phyloP scores from a whole-genome alignment of 2,888 invertebrate species.

The Drosophila flavopinicola region DNA sequence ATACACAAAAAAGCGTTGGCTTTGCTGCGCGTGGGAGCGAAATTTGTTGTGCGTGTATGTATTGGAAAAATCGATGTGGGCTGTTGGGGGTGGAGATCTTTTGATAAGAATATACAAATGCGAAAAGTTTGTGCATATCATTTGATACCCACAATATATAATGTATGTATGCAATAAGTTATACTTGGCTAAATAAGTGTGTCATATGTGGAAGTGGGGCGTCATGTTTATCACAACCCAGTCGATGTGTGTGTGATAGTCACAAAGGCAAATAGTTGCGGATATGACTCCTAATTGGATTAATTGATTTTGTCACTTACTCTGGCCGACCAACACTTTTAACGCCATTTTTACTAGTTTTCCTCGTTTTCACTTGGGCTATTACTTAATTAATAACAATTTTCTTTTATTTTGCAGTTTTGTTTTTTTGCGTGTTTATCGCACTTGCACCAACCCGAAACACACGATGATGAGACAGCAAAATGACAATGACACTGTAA shows the following conservation, averaged over 20 bases:
- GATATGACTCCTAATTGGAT: slow-evolving; percentile 18
- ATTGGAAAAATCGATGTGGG: slow-evolving; percentile 51
- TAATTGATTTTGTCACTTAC: slow-evolving; percentile 86
- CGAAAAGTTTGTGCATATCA: slow-evolving; percentile 17
- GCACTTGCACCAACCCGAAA: slow-evolving; percentile 37
- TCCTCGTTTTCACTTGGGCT: slow-evolving; percentile 20
- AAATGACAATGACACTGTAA: slow-evolving; percentile 27
- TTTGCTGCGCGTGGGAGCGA: slow-evolving; percentile 26
- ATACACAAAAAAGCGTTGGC: too few relatives aligned
- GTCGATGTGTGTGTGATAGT: slow-evolving; percentile 39
- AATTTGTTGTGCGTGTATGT: slow-evolving; percentile 14
- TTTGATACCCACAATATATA: slow-evolving; percentile 1
- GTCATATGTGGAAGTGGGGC: slow-evolving; percentile 31
- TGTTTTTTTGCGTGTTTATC: slow-evolving; percentile 17
- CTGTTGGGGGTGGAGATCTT: slow-evolving; percentile 12
- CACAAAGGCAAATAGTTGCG: slow-evolving; percentile 26
- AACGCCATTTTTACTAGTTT: slow-evolving; percentile 88
- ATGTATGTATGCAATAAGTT: slow-evolving; percentile 9
- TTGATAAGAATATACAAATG: slow-evolving; percentile 49
- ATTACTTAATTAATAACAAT: slow-evolving; percentile 19
- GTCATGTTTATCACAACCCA: slow-evolving; percentile 50
- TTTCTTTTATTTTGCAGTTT: slow-evolving; percentile 5
- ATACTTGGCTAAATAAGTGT: slow-evolving; percentile 5
- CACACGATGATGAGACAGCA: slow-evolving; percentile 16
- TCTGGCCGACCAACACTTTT: slow-evolving; percentile 93